Conservation (phyloP, 2,113 vertebrate genomes). For the Macrotis lagotis region DNA sequence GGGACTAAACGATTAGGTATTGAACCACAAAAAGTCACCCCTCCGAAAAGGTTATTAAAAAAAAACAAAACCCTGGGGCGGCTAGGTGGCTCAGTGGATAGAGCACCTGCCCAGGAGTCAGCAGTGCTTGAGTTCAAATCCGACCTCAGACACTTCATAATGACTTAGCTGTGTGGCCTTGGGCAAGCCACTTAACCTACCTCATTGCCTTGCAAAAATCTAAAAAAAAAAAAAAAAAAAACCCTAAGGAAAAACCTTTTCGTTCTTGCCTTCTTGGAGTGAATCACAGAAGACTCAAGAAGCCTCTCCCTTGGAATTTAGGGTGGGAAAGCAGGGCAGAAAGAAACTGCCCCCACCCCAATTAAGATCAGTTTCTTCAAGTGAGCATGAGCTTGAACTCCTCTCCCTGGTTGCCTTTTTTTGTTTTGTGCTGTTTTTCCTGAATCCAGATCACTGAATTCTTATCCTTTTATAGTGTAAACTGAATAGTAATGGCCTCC, state of each 20-base stretch:
- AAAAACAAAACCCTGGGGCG: too few species aligned
- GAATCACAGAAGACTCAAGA: not conserved
- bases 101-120: too few species aligned
- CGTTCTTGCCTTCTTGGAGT: not conserved
- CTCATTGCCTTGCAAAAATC: too few species aligned
- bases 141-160: too few species aligned
- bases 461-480: not conserved
- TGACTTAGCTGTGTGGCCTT: too few species aligned
- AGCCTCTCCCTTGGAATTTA: not conserved
- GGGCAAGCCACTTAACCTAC: too few species aligned
- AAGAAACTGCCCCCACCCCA: not conserved
- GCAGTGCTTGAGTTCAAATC: too few species aligned
- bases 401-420: too few species aligned
- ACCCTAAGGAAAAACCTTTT: not conserved
- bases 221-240: not conserved
- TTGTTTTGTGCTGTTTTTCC: not conserved
- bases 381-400: not conserved
- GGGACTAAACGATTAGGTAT: not conserved
- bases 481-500: not conserved
- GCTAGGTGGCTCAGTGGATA: too few species aligned
- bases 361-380: not conserved
- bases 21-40: not conserved
- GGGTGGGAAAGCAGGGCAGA: not conserved
- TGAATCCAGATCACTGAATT: too few species aligned
- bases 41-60: not conserved